phyloP scores from a whole-genome alignment of 2,888 invertebrate species.

The Belgica antarctica region DNA sequence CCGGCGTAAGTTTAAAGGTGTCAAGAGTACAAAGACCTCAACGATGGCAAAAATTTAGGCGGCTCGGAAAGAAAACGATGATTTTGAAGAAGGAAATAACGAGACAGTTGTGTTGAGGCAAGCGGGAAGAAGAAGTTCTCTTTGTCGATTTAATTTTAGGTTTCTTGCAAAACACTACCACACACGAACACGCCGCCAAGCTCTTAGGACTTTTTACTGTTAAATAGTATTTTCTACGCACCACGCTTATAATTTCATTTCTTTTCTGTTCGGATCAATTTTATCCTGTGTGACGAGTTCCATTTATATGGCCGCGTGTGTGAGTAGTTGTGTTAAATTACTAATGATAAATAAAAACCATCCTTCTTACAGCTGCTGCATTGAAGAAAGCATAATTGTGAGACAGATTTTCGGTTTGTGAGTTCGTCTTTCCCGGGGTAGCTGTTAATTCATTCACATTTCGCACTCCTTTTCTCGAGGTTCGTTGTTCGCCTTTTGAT shows the following conservation, averaged over 20 bases:
- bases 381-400: background rate
- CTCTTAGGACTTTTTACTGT: too few relatives aligned
- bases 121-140: background rate
- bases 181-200: too few relatives aligned
- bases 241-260: background rate
- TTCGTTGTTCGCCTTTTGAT: background rate
- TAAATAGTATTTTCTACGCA: too few relatives aligned
- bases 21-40: too few relatives aligned
- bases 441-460: background rate
- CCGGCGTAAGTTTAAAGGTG: too few relatives aligned
- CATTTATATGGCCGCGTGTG: background rate
- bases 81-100: constrained; percentile 13
- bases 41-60: too few relatives aligned
- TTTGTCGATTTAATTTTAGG: constrained; percentile 14
- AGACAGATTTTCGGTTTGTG: background rate
- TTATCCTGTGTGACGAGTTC: constrained; percentile 19
- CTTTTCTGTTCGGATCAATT: background rate
- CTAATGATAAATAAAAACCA: background rate
- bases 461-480: background rate
- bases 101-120: background rate
- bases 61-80: too few relatives aligned
- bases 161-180: constrained; percentile 6
- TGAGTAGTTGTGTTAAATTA: constrained; percentile 8
- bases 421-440: background rate
- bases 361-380: constrained; percentile 12